Evolutionary conservation across 2,888 invertebrate species (phyloP).

Genomic region (Megalurothrips usitatus): DNA sequence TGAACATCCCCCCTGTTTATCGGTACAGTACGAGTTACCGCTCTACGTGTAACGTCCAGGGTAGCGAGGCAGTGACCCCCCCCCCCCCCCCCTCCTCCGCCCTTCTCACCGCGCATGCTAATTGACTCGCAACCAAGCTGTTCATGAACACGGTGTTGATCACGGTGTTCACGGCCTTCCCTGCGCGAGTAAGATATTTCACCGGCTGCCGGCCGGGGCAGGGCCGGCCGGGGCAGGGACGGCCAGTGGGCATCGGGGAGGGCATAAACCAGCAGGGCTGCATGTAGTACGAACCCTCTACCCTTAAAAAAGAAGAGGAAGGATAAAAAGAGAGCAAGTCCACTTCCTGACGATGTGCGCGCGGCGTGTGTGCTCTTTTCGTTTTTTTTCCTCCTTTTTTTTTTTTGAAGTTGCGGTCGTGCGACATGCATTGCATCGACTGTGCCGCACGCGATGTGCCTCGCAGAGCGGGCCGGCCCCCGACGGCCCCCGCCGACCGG

Average conservation of each 20-base stretch:
- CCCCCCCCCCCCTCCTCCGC: background rate
- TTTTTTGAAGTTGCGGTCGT: background rate
- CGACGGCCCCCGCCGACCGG: too few relatives aligned
- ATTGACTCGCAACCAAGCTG: background rate
- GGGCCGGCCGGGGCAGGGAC: background rate
- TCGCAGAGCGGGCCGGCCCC: too few relatives aligned
- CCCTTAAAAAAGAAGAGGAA: too few relatives aligned
- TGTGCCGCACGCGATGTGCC: slow-evolving; percentile 1
- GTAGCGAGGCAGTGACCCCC: too few relatives aligned
- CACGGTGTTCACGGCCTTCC: background rate
- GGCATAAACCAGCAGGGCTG: too few relatives aligned
- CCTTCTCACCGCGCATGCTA: too few relatives aligned
- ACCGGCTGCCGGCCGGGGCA: background rate
- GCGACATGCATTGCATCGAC: background rate
- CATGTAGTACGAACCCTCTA: too few relatives aligned
- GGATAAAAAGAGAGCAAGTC: background rate
- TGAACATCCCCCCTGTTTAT: too few relatives aligned
- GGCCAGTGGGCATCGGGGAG: background rate
- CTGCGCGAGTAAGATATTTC: slow-evolving; percentile 10
- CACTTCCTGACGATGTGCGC: background rate
- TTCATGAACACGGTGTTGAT: slow-evolving; percentile 17
- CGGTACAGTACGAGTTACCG: too few relatives aligned
- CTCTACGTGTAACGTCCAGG: too few relatives aligned
- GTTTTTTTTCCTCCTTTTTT: background rate
- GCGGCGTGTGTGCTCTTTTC: background rate